Base-by-base conservation (phyloP, 2,797 vertebrate genomes). In the Sebastes reedi region DNA sequence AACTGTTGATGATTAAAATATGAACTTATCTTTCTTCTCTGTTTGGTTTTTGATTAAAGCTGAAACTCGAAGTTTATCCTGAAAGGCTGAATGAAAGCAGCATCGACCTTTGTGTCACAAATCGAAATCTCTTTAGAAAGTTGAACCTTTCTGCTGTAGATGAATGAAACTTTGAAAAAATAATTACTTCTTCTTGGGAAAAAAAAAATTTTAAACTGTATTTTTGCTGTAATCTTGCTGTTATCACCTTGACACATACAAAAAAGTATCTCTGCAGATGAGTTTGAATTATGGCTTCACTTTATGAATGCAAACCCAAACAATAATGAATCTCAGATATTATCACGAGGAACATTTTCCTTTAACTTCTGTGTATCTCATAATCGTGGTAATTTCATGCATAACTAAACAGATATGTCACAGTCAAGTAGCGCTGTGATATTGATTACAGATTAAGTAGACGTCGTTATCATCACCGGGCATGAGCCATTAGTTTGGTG, bases 341-440 rank as follows among this genome's bases (percentile, higher is more conserved):
- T 61, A 87, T 82, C 54, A 72, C 16, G 4, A 50, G n/a, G 36
- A 54, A 67, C 75, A 66, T 72, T 82, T 62, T 27, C 52, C 8
- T 67, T 42, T 75, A 75, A 29, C 66, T 8, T 46, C 69, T 77
- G n/a, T 79, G 12, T n/a, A 74, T 82, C 42, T 79, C 29, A 81
- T 85, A 54, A 82, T 85, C 50, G n/a, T 56, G 14, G 59, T 81
- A 64, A 90, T 92, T 91, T 89, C 72, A 91, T 84, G 82, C 92
- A 77, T 68, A 71, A 76, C 84, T 83, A 73, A 82, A 80, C 66
- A 81, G 36, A 84, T 80, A 77, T 68, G 77, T 42, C 58, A 71
- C 70, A 70, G 36, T 68, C 36, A 52, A 55, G 22, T n/a, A 55
- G 34, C 3, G 25, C 67, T 61, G 66, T 66, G 58, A 75, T 67